Evolutionary conservation across 2,797 vertebrate genomes (phyloP), one percentile per base, ranked within the genome.

Genomic region (Naso thynnoides): DNA sequence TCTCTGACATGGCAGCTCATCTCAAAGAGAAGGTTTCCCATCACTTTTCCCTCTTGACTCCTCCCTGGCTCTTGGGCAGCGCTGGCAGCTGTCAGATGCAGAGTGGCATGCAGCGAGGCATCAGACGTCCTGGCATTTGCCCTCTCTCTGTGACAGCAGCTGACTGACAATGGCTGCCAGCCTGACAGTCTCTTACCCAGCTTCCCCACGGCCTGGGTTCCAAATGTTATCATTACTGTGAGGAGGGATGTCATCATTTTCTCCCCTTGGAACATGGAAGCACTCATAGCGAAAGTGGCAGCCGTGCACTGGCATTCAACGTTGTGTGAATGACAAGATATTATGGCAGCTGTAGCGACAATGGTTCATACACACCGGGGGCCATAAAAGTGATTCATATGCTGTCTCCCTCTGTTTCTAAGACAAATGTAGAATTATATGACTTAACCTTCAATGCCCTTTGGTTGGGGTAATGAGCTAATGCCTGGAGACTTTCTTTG

Each of bases 91-190:
- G 91, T 94, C 92, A 91, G 82, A 73, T 85, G 70, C 41, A 64
- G 76, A 73, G 76, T 62, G 73, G 84, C 67, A 70, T 71, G 78
- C 85, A 69, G 70, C 29, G 15, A 77, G 85, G 83, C 82, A 67
- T 88, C 84, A 89, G 86, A 87, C 78, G 52, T 87, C 73, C 81
- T 87, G 90, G 81, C 87, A 86, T 89, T 82, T 87, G 84, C 86
- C 86, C 76, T 88, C 89, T 86, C 76, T 50, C 67, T 54, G 77
- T 92, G 88, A 92, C 92, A 85, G 80, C 65, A 44, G 39, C 84
- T 93, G 91, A 93, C 85, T 90, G 92, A 92, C 88, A 85, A 81
- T 86, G 65, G 79, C 90, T 90, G 77, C 82, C 91, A 88, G 89
- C 61, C 83, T 86, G 84, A 82, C 88, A 79, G 82, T 88, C 75